Conservation (phyloP, 2,888 invertebrate genomes). For the Ferrisia virgata region DNA sequence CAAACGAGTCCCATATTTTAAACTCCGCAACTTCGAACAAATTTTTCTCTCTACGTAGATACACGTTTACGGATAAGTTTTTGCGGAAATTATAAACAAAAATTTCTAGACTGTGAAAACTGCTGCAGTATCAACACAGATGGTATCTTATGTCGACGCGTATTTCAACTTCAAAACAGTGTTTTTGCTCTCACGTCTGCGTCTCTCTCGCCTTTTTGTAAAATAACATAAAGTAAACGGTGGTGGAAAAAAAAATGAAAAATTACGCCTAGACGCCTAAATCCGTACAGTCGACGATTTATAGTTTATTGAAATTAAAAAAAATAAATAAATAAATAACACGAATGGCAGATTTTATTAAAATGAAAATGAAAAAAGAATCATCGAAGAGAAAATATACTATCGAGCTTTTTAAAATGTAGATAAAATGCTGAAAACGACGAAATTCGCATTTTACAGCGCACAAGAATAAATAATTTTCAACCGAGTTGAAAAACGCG, state of each 20-base stretch:
- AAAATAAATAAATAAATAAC: neutral
- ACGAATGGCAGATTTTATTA: neutral
- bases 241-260: neutral
- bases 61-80: neutral
- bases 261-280: neutral
- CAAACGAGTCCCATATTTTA: slow-evolving; percentile 5
- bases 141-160: neutral
- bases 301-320: neutral
- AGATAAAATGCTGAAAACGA: too few relatives aligned
- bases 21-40: neutral
- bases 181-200: neutral
- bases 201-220: too few relatives aligned
- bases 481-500: too few relatives aligned
- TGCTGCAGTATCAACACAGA: neutral
- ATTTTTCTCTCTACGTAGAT: neutral
- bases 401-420: too few relatives aligned
- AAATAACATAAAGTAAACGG: neutral
- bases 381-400: too few relatives aligned
- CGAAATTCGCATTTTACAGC: too few relatives aligned
- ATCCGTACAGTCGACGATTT: neutral
- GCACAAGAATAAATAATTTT: too few relatives aligned
- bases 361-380: neutral
- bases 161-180: neutral
- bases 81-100: slow-evolving; percentile 7
- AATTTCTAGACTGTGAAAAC: neutral